These are phyloP conservation scores for Smutsia temminckii DNA, from an alignment of 2,797 vertebrate genomes.

Conservation along the genomic window DNA sequence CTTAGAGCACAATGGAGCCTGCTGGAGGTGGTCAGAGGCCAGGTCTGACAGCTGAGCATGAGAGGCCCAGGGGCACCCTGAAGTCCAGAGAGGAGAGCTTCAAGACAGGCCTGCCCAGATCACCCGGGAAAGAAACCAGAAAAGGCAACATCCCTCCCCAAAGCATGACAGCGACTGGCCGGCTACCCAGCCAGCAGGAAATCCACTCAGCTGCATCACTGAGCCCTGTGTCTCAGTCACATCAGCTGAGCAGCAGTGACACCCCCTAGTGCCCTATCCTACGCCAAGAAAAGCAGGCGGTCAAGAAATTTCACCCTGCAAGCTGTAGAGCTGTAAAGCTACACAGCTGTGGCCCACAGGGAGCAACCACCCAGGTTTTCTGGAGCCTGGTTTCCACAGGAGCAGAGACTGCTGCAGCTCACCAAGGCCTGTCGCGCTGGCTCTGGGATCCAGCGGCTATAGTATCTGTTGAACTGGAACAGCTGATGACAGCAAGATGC, in stretches of 20 bases:
- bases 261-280: not conserved
- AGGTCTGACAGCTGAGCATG: not conserved
- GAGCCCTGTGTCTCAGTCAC: too few species aligned
- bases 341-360: accelerated
- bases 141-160: not conserved
- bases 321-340: accelerated
- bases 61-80: not conserved
- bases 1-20: not conserved
- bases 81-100: accelerated
- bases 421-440: constrained; percentile 88
- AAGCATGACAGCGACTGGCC: not conserved
- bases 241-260: not conserved
- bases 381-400: not conserved
- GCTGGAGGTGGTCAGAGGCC: accelerated
- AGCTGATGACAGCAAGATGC: constrained; percentile 82
- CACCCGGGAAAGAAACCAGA: not conserved
- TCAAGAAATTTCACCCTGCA: not conserved
- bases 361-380: not conserved
- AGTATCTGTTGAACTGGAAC: constrained; percentile 88
- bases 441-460: constrained; percentile 92
- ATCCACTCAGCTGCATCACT: not conserved
- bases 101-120: accelerated
- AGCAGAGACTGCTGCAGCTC: constrained; percentile 32
- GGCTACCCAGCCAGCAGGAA: accelerated
- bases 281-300: not conserved